A percentile compares a stretch with the other conserved stretches of the same genome.
Evolutionary conservation across 2,888 invertebrate genomes (phyloP).

Genomic region (Matsumyia berberina): DNA sequence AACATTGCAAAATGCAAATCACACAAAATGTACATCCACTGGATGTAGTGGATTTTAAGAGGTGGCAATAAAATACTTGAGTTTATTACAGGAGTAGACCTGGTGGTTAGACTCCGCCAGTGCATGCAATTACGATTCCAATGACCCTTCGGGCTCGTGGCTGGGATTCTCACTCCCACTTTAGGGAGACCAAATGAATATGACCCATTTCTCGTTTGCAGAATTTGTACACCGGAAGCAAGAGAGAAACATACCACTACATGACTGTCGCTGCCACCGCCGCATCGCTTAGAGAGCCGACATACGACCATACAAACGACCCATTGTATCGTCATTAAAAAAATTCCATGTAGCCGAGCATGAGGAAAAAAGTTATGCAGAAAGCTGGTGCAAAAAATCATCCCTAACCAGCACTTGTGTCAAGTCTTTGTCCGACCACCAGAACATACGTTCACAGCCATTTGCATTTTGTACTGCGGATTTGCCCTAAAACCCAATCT

Average conservation of each 20-base stretch:
- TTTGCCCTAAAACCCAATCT: conserved; percentile 24
- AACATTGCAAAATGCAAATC: conserved; percentile 58
- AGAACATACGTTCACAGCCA: conserved; percentile 28
- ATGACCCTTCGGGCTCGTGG: conserved; percentile 28
- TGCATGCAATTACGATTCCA: conserved; percentile 45
- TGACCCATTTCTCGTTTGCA: conserved; percentile 36
- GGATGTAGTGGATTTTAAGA: conserved; percentile 29
- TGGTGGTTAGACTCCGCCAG: neutral
- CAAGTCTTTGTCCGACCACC: conserved; percentile 37
- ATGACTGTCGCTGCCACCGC: neutral
- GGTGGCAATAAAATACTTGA: conserved; percentile 50
- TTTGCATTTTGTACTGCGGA: conserved; percentile 46
- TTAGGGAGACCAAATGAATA: conserved; percentile 17
- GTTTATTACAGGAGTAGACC: conserved; percentile 27
- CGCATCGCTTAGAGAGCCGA: conserved; percentile 36
- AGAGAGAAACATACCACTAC: neutral
- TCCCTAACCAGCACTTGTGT: conserved; percentile 37
- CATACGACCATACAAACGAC: conserved; percentile 39
- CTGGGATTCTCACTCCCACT: neutral
- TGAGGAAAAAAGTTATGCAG: neutral
- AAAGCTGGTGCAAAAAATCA: conserved; percentile 32
- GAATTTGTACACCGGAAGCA: neutral
- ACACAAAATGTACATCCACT: conserved; percentile 41
- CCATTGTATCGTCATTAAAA: conserved; percentile 52
- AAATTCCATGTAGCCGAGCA: conserved; percentile 21